These are phyloP conservation scores for Ispidina lecontei DNA, from an alignment of 2,797 vertebrate genomes.

Conservation along the genomic window DNA sequence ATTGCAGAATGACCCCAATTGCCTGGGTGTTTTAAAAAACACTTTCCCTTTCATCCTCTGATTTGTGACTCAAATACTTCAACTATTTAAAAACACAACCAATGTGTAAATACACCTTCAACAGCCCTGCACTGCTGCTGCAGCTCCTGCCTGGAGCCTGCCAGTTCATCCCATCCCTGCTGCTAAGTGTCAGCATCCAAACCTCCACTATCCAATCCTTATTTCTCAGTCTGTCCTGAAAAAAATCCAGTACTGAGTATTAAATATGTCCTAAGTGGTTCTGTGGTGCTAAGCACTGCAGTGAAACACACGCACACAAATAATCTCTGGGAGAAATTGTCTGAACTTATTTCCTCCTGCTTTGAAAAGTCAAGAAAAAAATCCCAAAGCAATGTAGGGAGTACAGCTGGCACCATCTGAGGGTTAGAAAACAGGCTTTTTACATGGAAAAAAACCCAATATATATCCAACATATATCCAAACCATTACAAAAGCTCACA, in stretches of 20 bases:
- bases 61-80: neutral
- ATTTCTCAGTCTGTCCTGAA: neutral
- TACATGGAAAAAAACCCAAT: neutral
- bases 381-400: neutral
- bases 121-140: neutral
- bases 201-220: neutral
- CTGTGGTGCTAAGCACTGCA: neutral
- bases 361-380: neutral
- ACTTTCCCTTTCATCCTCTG: neutral
- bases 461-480: neutral
- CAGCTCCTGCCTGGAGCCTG: fast-evolving
- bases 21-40: neutral
- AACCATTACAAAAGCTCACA: neutral
- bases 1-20: neutral
- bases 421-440: neutral
- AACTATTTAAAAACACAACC: neutral
- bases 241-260: neutral
- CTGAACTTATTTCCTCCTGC: neutral
- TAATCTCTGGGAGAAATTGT: neutral
- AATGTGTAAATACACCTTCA: neutral
- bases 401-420: neutral
- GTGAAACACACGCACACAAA: neutral
- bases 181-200: neutral
- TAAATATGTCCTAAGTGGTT: neutral
- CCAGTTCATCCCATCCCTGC: fast-evolving